Evolutionary conservation across 2,888 invertebrate species (phyloP), one percentile per base, ranked within the genome.

Genomic region (Cryptocephalus primarius): DNA sequence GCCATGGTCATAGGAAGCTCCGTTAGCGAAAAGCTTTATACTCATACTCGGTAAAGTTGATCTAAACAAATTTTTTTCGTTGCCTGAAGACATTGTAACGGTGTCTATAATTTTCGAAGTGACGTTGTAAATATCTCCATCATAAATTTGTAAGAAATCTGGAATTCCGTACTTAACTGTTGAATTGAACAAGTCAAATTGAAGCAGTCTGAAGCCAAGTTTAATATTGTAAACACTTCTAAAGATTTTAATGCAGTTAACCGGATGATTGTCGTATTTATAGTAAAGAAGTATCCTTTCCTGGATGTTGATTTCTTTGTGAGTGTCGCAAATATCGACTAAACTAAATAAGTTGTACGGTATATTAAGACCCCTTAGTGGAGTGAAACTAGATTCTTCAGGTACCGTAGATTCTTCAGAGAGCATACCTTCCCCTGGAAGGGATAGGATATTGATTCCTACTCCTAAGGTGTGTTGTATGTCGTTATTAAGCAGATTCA

Each of bases 211-310:
- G 60, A 96, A 87, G 8, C 93, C 94, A 59, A 96, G 80, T 64
- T 94, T 94, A 0, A 88, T 83, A 51, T 85, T 79, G 62, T 82
- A 88, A 49, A 82, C 82, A 50, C 92, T 88, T 46, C 86, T 85
- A 66, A 99, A 94, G 56, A 96, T 92, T 70, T 99, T 99, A 0
- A 97, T 89, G 65, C 97, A 99, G 65, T 96, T 97, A 0, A 95
- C 89, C 0, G 95, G 91, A 66, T 86, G 83, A 58, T 94, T 94
- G 62, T 94, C 93, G 62, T 99, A 99, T 67, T 96, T 97, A 70
- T 94, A 96, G 66, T 95, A 99, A 13, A 99, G 66, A 1, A 97
- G 70, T 6, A 96, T 80, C 41, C 96, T 76, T 64, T 96, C 93
- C 66, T 92, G 88, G 1, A 99, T 80, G 1, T 79, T 77, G 11